Conservation (phyloP, 2,797 vertebrate species). For the Epinephelus malabaricus region DNA sequence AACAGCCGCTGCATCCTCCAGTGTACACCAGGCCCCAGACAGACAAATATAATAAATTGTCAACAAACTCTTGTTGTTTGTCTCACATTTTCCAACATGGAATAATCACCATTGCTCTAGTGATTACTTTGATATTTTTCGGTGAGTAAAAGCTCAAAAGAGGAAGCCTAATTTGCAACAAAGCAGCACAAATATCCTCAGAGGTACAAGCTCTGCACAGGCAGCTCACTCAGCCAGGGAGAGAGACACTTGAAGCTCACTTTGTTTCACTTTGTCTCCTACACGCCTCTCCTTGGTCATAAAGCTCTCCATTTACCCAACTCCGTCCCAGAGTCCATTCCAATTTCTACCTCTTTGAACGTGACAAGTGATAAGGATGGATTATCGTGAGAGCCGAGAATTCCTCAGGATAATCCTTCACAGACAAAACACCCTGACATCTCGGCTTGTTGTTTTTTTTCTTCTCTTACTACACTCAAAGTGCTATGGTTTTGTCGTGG, state of each 20-base stretch:
- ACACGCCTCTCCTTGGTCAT: conserved; percentile 66
- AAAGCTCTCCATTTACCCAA: conserved; percentile 78
- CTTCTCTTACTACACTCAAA: conserved; percentile 44
- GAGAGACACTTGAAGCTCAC: conserved; percentile 75
- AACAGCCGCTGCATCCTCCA: conserved; percentile 9
- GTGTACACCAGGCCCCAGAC: conserved; percentile 6
- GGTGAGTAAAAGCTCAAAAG: conserved; percentile 60
- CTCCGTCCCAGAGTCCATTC: conserved; percentile 75
- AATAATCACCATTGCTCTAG: conserved; percentile 61
- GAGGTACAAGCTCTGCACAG: conserved; percentile 50
- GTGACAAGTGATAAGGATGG: conserved; percentile 82
- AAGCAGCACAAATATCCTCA: conserved; percentile 68
- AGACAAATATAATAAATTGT: conserved; percentile 50
- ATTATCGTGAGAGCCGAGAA: conserved; percentile 78
- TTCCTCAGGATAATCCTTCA: conserved; percentile 81
- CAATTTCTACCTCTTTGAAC: conserved; percentile 84
- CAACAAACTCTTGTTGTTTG: conserved; percentile 51
- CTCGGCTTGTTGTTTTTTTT: conserved; percentile 53
- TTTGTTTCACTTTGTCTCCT: conserved; percentile 77
- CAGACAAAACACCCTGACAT: conserved; percentile 84
- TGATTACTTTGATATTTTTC: conserved; percentile 66
- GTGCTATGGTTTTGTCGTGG: conserved; percentile 56
- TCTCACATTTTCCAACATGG: conserved; percentile 39
- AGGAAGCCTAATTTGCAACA: conserved; percentile 71
- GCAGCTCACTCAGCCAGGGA: conserved; percentile 60